These are phyloP conservation scores for Graptemys geographica DNA, from an alignment of 2,797 vertebrate genomes.

Conservation along the genomic window DNA sequence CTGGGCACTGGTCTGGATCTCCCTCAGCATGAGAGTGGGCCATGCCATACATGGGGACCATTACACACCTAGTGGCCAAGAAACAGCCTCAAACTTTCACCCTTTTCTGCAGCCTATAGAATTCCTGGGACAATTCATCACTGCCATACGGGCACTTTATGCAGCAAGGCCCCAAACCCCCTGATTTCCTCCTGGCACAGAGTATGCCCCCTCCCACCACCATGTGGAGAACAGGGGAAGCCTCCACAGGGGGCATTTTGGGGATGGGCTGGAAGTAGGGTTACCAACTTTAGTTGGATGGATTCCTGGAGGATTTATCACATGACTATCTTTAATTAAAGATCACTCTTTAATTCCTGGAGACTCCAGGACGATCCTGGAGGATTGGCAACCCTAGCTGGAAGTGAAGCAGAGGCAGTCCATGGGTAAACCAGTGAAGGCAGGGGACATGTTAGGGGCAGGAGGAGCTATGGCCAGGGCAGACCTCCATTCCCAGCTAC, in stretches of 20 bases:
- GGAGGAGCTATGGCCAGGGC: background rate
- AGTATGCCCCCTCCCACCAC: background rate
- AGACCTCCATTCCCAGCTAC: background rate
- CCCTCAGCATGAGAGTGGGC: background rate
- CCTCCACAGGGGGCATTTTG: background rate
- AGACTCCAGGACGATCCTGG: too few relatives aligned
- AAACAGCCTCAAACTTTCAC: background rate
- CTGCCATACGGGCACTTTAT: background rate
- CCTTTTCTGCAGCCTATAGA: background rate
- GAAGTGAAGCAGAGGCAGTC: background rate
- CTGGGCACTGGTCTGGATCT: background rate
- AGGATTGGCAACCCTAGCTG: too few relatives aligned
- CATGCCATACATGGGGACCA: background rate
- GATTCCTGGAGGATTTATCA: too few relatives aligned
- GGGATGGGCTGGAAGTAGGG: background rate
- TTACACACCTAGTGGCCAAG: accelerated
- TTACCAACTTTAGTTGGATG: too few relatives aligned
- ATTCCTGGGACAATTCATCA: background rate
- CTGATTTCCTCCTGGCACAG: background rate
- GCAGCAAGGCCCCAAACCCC: background rate
- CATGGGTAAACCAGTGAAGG: background rate
- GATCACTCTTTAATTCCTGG: too few relatives aligned
- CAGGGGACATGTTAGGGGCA: background rate
- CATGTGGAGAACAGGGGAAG: background rate
- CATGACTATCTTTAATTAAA: too few relatives aligned